A percentile compares a stretch with the other conserved stretches of the same genome.
Conservation (phyloP, 2,888 invertebrate species). For the Callyntrura sp. region DNA sequence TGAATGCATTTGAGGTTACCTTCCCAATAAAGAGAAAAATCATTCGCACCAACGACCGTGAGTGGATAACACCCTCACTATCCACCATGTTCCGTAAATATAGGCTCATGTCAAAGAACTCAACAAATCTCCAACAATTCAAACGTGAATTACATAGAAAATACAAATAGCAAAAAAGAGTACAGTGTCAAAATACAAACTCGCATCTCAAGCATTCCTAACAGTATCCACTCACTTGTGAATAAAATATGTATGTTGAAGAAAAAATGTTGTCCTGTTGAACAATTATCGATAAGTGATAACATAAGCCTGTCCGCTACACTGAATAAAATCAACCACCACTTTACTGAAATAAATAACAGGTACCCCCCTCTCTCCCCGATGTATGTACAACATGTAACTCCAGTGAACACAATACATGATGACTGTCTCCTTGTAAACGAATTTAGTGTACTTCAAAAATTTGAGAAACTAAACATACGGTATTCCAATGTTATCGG, state of each 20-base stretch:
- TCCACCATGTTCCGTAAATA: too few relatives aligned
- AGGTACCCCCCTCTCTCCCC: neutral
- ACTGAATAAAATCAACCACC: slow-evolving; percentile 47
- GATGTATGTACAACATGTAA: too few relatives aligned
- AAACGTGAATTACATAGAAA: neutral
- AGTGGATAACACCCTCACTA: slow-evolving; percentile 39
- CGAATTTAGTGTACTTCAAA: slow-evolving; percentile 30
- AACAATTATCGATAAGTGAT: slow-evolving; percentile 12
- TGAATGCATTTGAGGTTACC: neutral
- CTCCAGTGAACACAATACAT: neutral
- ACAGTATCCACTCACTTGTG: neutral
- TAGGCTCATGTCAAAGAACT: too few relatives aligned
- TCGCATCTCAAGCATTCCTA: neutral
- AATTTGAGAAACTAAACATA: slow-evolving; percentile 22
- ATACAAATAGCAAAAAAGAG: neutral
- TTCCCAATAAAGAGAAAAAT: slow-evolving; percentile 48
- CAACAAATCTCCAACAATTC: too few relatives aligned
- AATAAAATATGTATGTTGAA: slow-evolving; percentile 3
- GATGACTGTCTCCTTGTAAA: slow-evolving; percentile 39
- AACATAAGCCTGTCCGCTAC: neutral
- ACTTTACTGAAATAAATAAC: slow-evolving; percentile 58
- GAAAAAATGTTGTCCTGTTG: neutral
- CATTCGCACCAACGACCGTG: neutral
- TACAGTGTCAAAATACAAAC: neutral
- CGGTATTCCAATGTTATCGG: slow-evolving; percentile 64